Conservation (phyloP, 2,797 vertebrate species). For the Poeciliopsis turneri region DNA sequence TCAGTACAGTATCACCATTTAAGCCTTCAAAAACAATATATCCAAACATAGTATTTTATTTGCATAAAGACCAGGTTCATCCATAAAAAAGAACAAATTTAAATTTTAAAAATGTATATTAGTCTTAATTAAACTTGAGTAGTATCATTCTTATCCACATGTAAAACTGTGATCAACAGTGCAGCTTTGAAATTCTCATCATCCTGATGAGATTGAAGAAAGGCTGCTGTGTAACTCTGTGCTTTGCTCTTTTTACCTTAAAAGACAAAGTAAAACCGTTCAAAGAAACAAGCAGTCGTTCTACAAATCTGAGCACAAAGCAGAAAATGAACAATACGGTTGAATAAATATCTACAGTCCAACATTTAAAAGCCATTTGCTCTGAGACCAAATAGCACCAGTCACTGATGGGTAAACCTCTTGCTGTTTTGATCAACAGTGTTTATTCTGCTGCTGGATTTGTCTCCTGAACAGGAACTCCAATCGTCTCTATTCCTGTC, state of each 20-base stretch:
- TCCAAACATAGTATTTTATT: not conserved
- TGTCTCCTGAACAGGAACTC: constrained; percentile 67
- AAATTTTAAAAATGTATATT: not conserved
- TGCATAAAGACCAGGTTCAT: not conserved
- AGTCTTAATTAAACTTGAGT: not conserved
- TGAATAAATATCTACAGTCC: not conserved
- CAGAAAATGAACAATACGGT: not conserved
- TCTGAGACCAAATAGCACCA: constrained; percentile 4
- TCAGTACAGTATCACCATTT: too few relatives aligned
- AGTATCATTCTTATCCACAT: not conserved
- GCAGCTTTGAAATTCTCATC: not conserved
- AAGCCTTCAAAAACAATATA: not conserved
- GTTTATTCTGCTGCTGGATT: not conserved
- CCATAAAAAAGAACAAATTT: not conserved
- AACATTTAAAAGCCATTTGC: not conserved
- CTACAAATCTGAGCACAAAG: not conserved
- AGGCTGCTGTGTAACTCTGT: not conserved
- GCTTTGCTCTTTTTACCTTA: not conserved
- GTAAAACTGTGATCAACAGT: not conserved
- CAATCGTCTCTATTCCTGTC: constrained; percentile 40
- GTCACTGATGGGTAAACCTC: not conserved
- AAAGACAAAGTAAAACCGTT: not conserved
- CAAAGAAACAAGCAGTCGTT: not conserved
- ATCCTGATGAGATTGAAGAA: too few relatives aligned
- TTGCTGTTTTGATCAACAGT: not conserved